A percentile compares a stretch with the other conserved stretches of the same genome.
These are phyloP conservation scores for Paradoxurus hermaphroditus DNA, from an alignment of 2,113 vertebrate genomes.

Conservation along the genomic window DNA sequence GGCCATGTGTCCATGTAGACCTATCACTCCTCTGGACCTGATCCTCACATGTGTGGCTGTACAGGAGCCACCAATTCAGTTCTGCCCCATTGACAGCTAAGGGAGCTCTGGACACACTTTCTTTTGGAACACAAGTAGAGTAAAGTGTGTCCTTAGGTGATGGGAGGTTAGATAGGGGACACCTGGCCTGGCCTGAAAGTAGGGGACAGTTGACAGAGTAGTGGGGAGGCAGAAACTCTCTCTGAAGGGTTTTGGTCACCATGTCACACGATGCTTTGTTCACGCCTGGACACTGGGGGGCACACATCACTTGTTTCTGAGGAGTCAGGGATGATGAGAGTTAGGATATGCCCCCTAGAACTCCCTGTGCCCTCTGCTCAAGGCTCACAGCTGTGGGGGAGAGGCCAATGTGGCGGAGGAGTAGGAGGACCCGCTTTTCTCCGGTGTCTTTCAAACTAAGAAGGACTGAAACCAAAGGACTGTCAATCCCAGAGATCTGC, in stretches of 20 bases:
- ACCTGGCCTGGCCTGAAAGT: not conserved
- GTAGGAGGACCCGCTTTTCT: no score
- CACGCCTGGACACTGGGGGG: not conserved
- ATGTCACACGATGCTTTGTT: not conserved
- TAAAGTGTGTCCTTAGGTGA: not conserved
- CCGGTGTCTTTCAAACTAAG: no score
- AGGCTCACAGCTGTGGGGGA: no score
- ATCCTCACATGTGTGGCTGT: not conserved
- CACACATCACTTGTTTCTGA: fast-evolving
- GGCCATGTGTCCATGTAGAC: not conserved
- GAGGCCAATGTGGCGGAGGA: no score
- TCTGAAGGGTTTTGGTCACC: not conserved
- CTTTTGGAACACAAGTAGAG: not conserved
- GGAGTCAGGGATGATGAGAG: not conserved
- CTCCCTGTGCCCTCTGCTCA: not conserved
- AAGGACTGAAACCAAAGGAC: no score
- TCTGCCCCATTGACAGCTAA: not conserved
- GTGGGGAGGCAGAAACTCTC: not conserved
- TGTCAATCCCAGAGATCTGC: no score
- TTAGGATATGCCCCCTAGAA: no score
- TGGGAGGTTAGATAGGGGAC: no score
- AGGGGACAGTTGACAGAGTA: not conserved
- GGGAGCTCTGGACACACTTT: not conserved
- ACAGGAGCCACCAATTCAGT: not conserved
- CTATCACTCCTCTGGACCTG: not conserved